Conservation (phyloP, 2,888 invertebrate genomes). For the Tiliacea aurago region DNA sequence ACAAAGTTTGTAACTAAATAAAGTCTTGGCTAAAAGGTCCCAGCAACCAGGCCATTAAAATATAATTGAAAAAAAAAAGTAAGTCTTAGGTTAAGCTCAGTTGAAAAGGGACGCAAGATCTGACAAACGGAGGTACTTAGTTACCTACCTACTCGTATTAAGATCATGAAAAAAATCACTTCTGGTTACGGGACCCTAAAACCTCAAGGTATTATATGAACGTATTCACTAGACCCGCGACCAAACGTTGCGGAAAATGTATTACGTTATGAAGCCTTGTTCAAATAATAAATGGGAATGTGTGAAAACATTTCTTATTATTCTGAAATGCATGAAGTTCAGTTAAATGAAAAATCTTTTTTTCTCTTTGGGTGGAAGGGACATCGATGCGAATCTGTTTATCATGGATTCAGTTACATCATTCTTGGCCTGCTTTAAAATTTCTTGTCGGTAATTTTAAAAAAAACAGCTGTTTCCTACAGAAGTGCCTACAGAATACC, state of each 20-base stretch:
- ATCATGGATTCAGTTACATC: too few relatives aligned
- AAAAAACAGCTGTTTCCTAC: too few relatives aligned
- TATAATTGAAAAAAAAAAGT: too few relatives aligned
- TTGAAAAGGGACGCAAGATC: not conserved
- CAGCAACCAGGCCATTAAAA: too few relatives aligned
- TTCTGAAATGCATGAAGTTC: conserved; percentile 39
- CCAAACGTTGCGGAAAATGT: conserved; percentile 59
- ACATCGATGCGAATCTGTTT: too few relatives aligned
- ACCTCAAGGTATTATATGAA: conserved; percentile 37
- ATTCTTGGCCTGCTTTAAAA: too few relatives aligned
- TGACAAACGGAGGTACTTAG: not conserved
- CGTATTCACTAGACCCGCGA: conserved; percentile 40
- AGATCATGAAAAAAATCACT: not conserved
- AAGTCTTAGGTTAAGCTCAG: not conserved
- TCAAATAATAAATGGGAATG: conserved; percentile 55
- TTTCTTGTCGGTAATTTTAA: too few relatives aligned
- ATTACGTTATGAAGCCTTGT: conserved; percentile 56
- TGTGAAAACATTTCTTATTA: conserved; percentile 53
- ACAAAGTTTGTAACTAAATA: too few relatives aligned
- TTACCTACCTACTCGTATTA: too few relatives aligned
- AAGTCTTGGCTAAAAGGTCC: too few relatives aligned
- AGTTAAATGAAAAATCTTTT: conserved; percentile 1
- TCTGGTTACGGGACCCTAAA: conserved; percentile 39
- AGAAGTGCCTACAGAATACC: too few relatives aligned
- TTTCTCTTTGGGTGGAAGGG: not conserved